A percentile compares a stretch with the other conserved stretches of the same genome.
phyloP scores from a whole-genome alignment of 37 sponge, comb jelly and placozoan species.

The Bolinopsis microptera region DNA sequence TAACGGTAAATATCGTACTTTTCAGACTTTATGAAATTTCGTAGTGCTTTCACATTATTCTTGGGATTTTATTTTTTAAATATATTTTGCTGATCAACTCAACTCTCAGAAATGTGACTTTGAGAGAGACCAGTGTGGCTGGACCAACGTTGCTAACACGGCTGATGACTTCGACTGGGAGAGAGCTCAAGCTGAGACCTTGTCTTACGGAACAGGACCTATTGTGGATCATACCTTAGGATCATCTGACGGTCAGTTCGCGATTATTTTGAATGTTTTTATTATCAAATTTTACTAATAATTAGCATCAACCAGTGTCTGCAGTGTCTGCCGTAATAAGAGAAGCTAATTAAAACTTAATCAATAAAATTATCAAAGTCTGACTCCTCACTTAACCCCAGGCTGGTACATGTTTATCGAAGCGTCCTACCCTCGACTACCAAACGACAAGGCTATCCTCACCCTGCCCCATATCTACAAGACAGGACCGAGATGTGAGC shows the following conservation, averaged over 20 bases:
- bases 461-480: conserved; percentile 15
- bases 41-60: too few species aligned
- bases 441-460: conserved; percentile 53
- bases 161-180: conserved; percentile 68
- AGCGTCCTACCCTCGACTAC: conserved; percentile 55
- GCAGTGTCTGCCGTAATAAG: too few species aligned
- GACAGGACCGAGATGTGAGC: conserved; percentile 22
- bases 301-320: too few species aligned
- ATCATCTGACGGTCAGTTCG: conserved; percentile 17
- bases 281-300: too few species aligned
- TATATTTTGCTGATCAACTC: too few species aligned
- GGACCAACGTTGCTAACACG: conserved; percentile 23
- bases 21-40: too few species aligned
- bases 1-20: not conserved
- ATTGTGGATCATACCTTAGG: conserved; percentile 65
- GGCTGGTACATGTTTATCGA: conserved; percentile 47
- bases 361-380: too few species aligned
- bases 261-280: too few species aligned
- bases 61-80: too few species aligned
- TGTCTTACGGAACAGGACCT: conserved; percentile 66
- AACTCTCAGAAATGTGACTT: conserved; percentile 66
- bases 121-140: conserved; percentile 67
- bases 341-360: too few species aligned
- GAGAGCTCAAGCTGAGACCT: conserved; percentile 44
- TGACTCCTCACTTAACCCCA: not conserved